A percentile compares a stretch with the other conserved stretches of the same genome.
Conservation (phyloP, 2,888 invertebrate genomes). For the Nebria salina region DNA sequence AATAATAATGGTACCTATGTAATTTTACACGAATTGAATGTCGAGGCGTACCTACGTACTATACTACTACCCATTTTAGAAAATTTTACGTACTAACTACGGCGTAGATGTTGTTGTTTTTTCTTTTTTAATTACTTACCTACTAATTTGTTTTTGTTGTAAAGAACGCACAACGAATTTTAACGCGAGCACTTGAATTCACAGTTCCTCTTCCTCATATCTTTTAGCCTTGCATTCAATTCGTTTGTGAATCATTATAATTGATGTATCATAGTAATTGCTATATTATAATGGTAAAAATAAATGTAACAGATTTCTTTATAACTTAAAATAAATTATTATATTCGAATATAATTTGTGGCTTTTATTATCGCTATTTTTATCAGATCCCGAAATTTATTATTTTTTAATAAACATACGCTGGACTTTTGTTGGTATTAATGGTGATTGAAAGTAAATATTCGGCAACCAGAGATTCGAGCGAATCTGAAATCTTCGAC, state of each 20-base stretch:
- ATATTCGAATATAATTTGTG: slow-evolving; percentile 44
- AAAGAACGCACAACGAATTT: slow-evolving; percentile 15
- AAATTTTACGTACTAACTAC: not conserved
- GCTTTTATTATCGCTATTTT: not conserved
- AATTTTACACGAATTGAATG: slow-evolving; percentile 12
- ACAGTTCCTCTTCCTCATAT: slow-evolving; percentile 17
- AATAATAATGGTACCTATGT: slow-evolving; percentile 42
- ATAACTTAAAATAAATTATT: slow-evolving; percentile 48
- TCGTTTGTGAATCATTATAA: slow-evolving; percentile 36
- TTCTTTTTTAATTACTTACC: not conserved
- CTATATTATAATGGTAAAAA: slow-evolving; percentile 47
- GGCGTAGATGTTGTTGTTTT: not conserved
- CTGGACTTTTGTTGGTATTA: too few species aligned
- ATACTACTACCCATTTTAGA: slow-evolving; percentile 7
- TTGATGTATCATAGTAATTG: slow-evolving; percentile 47
- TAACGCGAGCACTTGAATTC: slow-evolving; percentile 7
- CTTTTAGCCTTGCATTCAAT: slow-evolving; percentile 35
- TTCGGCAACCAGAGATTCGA: too few species aligned
- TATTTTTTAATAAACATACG: too few species aligned
- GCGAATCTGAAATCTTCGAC: too few species aligned
- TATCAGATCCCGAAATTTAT: too few species aligned
- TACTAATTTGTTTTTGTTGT: not conserved
- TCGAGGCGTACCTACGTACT: not conserved
- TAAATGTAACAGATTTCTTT: slow-evolving; percentile 48
- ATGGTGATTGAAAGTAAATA: too few species aligned